Base-by-base conservation (phyloP, 2,113 vertebrate genomes). In the Ameiurus melas region DNA sequence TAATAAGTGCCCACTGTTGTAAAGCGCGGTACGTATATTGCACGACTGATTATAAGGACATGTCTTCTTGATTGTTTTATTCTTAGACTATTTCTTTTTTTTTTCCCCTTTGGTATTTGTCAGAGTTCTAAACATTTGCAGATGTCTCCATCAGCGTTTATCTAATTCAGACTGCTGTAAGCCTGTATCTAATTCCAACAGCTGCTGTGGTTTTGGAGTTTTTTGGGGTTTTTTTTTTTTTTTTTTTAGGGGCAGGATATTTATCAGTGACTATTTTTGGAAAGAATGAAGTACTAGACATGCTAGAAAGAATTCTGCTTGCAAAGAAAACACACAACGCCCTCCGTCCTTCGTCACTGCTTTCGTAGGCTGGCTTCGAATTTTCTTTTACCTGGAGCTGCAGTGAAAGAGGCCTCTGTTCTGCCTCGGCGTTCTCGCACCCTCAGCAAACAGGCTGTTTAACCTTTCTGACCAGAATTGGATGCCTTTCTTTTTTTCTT, bases 331-430 rank as follows among this genome's bases (percentile, higher is more conserved):
- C 83, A 89, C 43, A 57, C n/a, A 8, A 16, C 17, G 25, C 39
- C 47, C 66, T 77, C 78, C 13, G 0, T 71, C 57, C 85, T 87
- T 43, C 86, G 90, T 88, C 90, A 91, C 62, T 55, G 88, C 88
- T 86, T 89, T 64, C 86, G 88, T 71, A 47, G 25, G 62, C 62
- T 22, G 19, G 51, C 68, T 62, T 51, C 9, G 85, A 17, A n/a
- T 68, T 87, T 85, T 87, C 68, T 82, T 68, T 79, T 83, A 90
- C 91, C 85, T 89, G 86, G 27, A 57, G 55, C 82, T 22, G 43
- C 75, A 73, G 70, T 87, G 86, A 91, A 91, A 88, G 91, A 55
- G 13, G 39, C 39, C 57, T 90, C 85, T 91, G 90, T 91, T 89
- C 84, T 57, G 33, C 77, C 58, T 66, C 43, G 25, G 60, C 82